Conservation (phyloP, 2,113 vertebrate species). For the Bujurquina vittata region DNA sequence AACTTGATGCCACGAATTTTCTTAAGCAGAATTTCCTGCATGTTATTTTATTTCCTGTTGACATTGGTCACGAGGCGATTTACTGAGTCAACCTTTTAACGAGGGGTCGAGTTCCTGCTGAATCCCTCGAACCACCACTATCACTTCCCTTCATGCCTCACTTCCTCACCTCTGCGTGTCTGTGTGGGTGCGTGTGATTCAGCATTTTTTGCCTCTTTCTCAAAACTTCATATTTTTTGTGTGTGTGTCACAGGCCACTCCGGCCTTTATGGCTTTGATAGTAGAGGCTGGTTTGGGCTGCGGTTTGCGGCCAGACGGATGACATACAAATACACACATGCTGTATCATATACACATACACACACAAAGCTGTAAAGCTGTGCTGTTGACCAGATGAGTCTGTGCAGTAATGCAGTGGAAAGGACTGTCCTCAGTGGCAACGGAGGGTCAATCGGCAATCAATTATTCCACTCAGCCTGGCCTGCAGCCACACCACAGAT, state of each 20-base stretch:
- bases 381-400: conserved; percentile 47
- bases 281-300: conserved; percentile 1
- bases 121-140: conserved; percentile 55
- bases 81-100: conserved; percentile 61
- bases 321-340: not conserved
- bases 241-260: not conserved
- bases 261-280: not conserved
- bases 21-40: conserved; percentile 21
- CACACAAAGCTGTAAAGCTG: not conserved
- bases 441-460: conserved; percentile 76
- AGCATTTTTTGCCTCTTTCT: conserved; percentile 28
- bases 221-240: not conserved
- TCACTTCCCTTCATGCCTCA: conserved; percentile 56
- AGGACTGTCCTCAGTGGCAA: conserved; percentile 64
- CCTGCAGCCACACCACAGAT: conserved; percentile 69
- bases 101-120: conserved; percentile 68
- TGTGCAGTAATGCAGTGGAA: conserved; percentile 66
- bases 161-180: conserved; percentile 49
- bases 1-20: conserved; percentile 16
- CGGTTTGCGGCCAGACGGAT: conserved; percentile 22
- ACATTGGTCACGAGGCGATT: conserved; percentile 33
- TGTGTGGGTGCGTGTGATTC: conserved; percentile 33
- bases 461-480: conserved; percentile 75
- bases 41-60: conserved; percentile 44
- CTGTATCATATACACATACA: not conserved